Conservation (phyloP, 2,888 invertebrate species). For the Ceratothoa steindachneri region DNA sequence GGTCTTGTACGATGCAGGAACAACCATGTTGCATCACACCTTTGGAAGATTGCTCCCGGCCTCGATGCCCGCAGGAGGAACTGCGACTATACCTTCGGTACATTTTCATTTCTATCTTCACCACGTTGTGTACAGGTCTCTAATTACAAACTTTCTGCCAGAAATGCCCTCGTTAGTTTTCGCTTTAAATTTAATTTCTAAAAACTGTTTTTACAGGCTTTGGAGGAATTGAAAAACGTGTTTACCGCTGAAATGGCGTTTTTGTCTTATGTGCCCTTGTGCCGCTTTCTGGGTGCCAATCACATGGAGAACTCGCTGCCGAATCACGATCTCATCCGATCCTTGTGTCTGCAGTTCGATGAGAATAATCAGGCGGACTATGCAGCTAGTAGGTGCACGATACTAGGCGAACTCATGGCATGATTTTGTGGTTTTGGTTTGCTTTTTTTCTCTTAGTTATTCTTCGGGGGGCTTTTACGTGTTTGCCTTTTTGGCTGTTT, state of each 20-base stretch:
- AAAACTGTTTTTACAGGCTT: conserved; percentile 23
- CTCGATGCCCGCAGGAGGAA: too few relatives aligned
- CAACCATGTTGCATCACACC: too few relatives aligned
- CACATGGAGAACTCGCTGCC: conserved; percentile 44
- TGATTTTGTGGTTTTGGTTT: not conserved
- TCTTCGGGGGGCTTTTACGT: not conserved
- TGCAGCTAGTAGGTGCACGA: conserved; percentile 22
- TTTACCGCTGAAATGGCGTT: conserved; percentile 82
- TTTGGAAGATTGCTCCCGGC: too few relatives aligned
- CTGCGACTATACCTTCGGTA: too few relatives aligned
- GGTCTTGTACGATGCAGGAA: too few relatives aligned
- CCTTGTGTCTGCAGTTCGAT: conserved; percentile 44
- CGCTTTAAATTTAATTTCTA: too few relatives aligned
- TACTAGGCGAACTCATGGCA: not conserved
- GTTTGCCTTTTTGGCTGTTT: too few relatives aligned
- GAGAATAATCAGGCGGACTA: conserved; percentile 39
- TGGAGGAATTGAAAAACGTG: conserved; percentile 74
- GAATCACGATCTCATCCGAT: conserved; percentile 41
- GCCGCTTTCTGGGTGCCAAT: conserved; percentile 54
- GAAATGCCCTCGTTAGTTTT: too few relatives aligned
- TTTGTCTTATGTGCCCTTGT: conserved; percentile 64
- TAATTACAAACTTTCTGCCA: too few relatives aligned
- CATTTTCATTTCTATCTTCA: too few relatives aligned
- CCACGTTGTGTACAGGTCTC: too few relatives aligned
- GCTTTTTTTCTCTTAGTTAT: not conserved